These are phyloP conservation scores for Tapirus terrestris DNA, from an alignment of 2,113 vertebrate species.

Conservation along the genomic window DNA sequence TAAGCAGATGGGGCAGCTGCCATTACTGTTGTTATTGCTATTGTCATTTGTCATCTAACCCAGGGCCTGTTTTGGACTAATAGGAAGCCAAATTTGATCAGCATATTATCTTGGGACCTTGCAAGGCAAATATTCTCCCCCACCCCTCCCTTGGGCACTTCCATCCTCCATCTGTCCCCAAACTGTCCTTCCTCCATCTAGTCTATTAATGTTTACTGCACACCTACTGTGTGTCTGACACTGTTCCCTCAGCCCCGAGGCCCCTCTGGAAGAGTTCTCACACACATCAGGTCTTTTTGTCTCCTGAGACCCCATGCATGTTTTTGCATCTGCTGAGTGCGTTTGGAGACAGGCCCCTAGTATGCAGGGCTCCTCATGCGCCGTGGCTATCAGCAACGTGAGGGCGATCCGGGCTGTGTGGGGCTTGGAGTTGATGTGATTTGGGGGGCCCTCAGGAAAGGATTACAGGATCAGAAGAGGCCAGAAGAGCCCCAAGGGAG, in stretches of 20 bases:
- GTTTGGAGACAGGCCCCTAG: background rate
- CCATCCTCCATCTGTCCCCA: background rate
- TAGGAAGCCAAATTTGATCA: background rate
- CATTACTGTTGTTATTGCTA: fast-evolving
- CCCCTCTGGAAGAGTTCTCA: too few relatives aligned
- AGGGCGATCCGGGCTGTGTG: too few relatives aligned
- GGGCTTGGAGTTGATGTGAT: background rate
- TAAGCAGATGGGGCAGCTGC: background rate
- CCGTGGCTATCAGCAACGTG: background rate
- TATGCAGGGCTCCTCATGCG: background rate
- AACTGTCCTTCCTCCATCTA: background rate
- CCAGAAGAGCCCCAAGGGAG: background rate
- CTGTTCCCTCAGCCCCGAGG: background rate
- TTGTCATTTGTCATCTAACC: background rate
- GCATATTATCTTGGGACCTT: background rate
- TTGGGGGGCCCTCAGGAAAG: background rate
- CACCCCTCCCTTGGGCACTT: background rate
- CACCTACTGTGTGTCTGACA: background rate
- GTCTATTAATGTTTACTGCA: background rate
- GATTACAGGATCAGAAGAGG: background rate
- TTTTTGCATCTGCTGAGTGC: background rate
- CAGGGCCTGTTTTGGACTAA: background rate
- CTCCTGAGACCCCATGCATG: too few relatives aligned
- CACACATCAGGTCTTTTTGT: too few relatives aligned
- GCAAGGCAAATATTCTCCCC: background rate